Evolutionary conservation across 2,113 vertebrate species (phyloP), one percentile per base, ranked within the genome.

Genomic region (Tupaia tana): DNA sequence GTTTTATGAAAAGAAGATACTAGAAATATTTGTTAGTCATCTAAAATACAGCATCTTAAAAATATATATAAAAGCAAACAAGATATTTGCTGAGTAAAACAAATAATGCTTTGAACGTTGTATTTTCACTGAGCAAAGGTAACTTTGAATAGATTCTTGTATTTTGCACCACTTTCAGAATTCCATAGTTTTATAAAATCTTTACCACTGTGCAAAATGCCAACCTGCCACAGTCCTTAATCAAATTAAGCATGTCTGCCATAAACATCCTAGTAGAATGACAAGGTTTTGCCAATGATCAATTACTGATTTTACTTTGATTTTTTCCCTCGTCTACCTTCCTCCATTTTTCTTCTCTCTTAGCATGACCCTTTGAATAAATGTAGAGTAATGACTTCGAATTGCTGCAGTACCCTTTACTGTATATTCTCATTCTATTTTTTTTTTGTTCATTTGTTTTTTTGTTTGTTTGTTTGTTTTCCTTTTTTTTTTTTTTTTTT

Each of bases 1-100:
- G 1, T n/a, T 97, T 96, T 16, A 91, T 93, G 18, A 94, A 90
- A 81, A 95, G 58, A 74, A 90, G 86, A 92, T 58, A 92, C 43
- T 96, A 61, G 9, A 22, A 86, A 91, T 75, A 43, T 3, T 94
- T 94, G 9, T 93, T 93, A 83, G n/a, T 94, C 0, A 8, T 2
- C 34, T 83, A 10, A n/a, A 75, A 61, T 64, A 86, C 95, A 89
- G 81, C 94, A 91, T 31, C 63, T 93, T 92, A 24, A 85, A 61
- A 78, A 22, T 73, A 95, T 1, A 81, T 74, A 74, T 2, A 2
- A 64, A 63, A 1, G 84, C 3, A n/a, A 86, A 92, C 25, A 7
- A 88, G 3, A 52, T 96, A 85, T 2, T 5, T 85, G 0, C 0
- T 71, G 5, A 86, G 29, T 54, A 16, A 43, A 89, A 69, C 86